phyloP scores from a whole-genome alignment of 2,888 invertebrate species.

The Carabus problematicus region DNA sequence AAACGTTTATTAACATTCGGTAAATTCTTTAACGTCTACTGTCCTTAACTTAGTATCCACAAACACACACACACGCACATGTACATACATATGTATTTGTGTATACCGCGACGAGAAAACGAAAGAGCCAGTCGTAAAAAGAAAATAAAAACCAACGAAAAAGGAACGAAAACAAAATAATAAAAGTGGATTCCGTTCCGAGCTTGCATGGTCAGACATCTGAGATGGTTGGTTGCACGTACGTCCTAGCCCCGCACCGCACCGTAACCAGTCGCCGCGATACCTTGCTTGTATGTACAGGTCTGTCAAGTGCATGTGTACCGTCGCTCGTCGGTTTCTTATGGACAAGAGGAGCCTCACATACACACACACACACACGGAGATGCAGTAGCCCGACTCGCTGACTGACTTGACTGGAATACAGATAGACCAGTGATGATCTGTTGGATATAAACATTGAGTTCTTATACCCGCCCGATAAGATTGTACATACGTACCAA shows the following conservation, averaged over 20 bases:
- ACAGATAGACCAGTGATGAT: slow-evolving; percentile 33
- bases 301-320: no score
- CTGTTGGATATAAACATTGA: slow-evolving; percentile 30
- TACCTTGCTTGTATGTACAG: no score
- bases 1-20: no score
- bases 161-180: slow-evolving; percentile 10
- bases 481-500: slow-evolving; percentile 12
- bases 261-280: no score
- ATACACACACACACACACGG: slow-evolving; percentile 4
- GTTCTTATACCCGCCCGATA: slow-evolving; percentile 1
- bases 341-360: background rate
- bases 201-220: slow-evolving; percentile 9
- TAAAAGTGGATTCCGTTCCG: slow-evolving; percentile 12
- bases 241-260: no score
- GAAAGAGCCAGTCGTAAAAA: slow-evolving; percentile 11
- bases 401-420: slow-evolving; percentile 33
- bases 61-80: no score
- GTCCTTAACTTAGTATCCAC: no score
- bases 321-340: no score
- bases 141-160: slow-evolving; percentile 5
- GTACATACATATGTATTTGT: background rate
- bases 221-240: background rate
- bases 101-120: background rate
- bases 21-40: no score
- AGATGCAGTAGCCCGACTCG: background rate